Evolutionary conservation across 2,113 vertebrate genomes (phyloP), one percentile per base, ranked within the genome.

Genomic region (Saguinus imperator): DNA sequence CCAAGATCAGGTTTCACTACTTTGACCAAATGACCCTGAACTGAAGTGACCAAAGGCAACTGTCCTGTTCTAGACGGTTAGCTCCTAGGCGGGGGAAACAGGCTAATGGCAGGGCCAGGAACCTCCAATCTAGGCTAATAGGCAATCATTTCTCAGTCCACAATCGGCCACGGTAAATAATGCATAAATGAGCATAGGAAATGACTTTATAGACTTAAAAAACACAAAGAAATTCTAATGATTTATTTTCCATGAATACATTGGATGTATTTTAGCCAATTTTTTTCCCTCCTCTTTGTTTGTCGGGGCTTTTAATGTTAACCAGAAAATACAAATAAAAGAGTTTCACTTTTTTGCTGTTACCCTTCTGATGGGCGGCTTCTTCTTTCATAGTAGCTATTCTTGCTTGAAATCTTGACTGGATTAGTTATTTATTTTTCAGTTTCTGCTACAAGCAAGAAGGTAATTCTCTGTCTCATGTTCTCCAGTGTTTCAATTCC

Each of bases 181-280:
- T 29, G 73, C 45, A 79, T 0, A 6, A 35, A 35, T 14, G 68
- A 89, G 5, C 80, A 29, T 0, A 85, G 58, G 66, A 94, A 92
- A 70, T 77, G 23, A 82, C 64, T 89, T 86, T 50, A 86, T 5
- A 77, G 43, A 57, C 27, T 64, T 23, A 4, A 61, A 70, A 55
- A 75, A 50, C 35, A 73, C 25, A 86, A 66, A 79, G 27, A 68
- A 93, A 72, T 45, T 25, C 58, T 27, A 76, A 83, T 50, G n/a
- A 45, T 35, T 76, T 86, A n/a, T 48, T 92, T 76, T 88, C 84
- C 68, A 66, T 29, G 66, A 77, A 94, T 88, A 89, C 80, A 48
- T 14, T 14, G 35, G 70, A 81, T 92, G 13, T 3, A 81, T 76
- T 94, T 91, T 83, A 88, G 35, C 16, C 17, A 57, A 29, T 25